Base-by-base conservation (phyloP, 2,113 vertebrate species). In the Agapornis roseicollis region DNA sequence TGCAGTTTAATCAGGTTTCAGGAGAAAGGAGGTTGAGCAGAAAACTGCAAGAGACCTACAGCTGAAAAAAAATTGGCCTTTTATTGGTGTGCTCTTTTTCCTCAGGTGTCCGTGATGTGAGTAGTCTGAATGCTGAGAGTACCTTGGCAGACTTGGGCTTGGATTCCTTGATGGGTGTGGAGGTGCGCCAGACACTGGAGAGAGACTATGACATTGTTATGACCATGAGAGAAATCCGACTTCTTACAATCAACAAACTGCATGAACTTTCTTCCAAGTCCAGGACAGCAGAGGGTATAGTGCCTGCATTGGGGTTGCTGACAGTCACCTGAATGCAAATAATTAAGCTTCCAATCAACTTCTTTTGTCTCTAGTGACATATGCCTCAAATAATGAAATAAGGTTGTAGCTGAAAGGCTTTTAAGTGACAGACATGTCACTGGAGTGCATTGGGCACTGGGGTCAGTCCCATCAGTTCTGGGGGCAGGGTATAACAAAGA, bases 81-180 rank as follows among this genome's bases (percentile, higher is more conserved):
- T 56, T 56, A 8, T 42, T 27, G 80, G 6, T 7, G 15, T 69
- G 72, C 53, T 81, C 13, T 63, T 55, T 70, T 63, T 89, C 18
- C 31, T 49, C 83, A 99, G 99, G 99, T 74, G 98, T 99, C 78
- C 99, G 98, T 11, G 99, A 99, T 3, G 80, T 99, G 66, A 98
- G 70, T 49, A 98, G 94, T 39, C 76, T 99, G 86, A 99, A 98
- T 52, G 94, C 98, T 31, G 98, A 99, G 11, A 96, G 98, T 61
- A 98, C 99, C 4, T 94, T 99, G 97, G 98, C 98, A 6, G 99
- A 99, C 93, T 95, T 99, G 84, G 99, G 99, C 44, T 97, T 99
- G 92, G 99, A 99, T 95, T 99, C 99, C 1, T 96, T 99, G 91
- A 99, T 99, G 99, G 99, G 99, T 2, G 99, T 99, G 80, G 99